phyloP scores from a whole-genome alignment of 2,113 vertebrate species.

The Zeus faber region DNA sequence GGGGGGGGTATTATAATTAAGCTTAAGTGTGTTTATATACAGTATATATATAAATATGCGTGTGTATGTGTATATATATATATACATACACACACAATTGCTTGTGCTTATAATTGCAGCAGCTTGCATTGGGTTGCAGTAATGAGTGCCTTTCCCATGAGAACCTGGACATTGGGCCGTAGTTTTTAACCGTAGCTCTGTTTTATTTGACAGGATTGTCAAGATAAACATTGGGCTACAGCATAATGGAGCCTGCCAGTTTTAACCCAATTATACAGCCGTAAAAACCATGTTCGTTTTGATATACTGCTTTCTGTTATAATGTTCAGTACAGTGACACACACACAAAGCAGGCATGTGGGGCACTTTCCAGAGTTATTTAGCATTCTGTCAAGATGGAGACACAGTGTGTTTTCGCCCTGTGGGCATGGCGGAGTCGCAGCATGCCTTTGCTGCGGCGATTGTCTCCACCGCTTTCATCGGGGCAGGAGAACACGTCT shows the following conservation, averaged over 20 bases:
- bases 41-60: not conserved
- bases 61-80: not conserved
- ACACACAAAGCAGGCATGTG: conserved; percentile 44
- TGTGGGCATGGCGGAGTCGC: conserved; percentile 58
- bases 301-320: conserved; percentile 27
- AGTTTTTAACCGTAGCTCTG: not conserved
- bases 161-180: not conserved
- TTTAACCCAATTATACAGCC: conserved; percentile 38
- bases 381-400: conserved; percentile 65
- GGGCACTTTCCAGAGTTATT: conserved; percentile 52
- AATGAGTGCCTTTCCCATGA: not conserved
- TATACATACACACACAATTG: not conserved
- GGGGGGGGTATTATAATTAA: not conserved
- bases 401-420: conserved; percentile 40
- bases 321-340: too few species aligned
- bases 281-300: conserved; percentile 28
- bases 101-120: not conserved
- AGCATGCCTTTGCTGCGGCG: conserved; percentile 64
- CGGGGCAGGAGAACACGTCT: conserved; percentile 34
- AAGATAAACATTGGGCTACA: conserved; percentile 13
- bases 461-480: conserved; percentile 62
- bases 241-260: conserved; percentile 3
- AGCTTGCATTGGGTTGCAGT: too few species aligned
- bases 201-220: conserved; percentile 10
- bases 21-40: not conserved